Base-by-base conservation (phyloP, 2,888 invertebrate species). In the Cabera pusaria region DNA sequence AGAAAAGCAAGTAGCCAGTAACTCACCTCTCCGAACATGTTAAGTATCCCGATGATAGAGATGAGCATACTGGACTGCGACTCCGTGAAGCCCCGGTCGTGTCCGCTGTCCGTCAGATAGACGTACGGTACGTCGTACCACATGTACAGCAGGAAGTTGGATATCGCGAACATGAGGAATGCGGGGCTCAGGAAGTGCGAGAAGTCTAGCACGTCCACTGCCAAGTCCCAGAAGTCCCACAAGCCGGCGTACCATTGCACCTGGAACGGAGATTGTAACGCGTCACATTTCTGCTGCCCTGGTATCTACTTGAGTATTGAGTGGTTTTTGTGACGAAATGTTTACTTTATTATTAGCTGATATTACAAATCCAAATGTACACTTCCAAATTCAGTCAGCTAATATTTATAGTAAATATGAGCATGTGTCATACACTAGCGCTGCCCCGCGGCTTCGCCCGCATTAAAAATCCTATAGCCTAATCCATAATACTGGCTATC, bases 51-150 rank as follows among this genome's bases (percentile, higher is more conserved):
- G 58, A 98, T 95, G 31, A 96, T 92, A 5, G 96, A 95, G 47
- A 97, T 95, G 37, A 98, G 90, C 80, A 94, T 94, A 1, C 96
- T 95, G 0, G 94, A 91, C 59, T 94, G 92, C 3, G 92, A 91
- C 61, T 94, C 93, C 45, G 91, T 90, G 71, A 93, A 93, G 9
- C 95, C 95, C 74, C 93, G 89, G 44, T 91, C 91, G 64, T 92
- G 90, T 5, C 94, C 95, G 71, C 93, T 93, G 71, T 97, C 97
- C 1, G 95, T 93, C 52, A 97, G 91, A 85, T 96, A 98, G 55
- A 98, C 95, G 76, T 98, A 98, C 1, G 97, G 97, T 36, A 97
- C 96, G 74, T 98, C 97, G 79, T 95, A 95, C 95, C 97, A 97
- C 62, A 95, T 94, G 88, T 97, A 97, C 49, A 98, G 90, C 9